Evolutionary conservation across 2,113 vertebrate species (phyloP), one percentile per base, ranked within the genome.

Genomic region (Amphiprion ocellaris): DNA sequence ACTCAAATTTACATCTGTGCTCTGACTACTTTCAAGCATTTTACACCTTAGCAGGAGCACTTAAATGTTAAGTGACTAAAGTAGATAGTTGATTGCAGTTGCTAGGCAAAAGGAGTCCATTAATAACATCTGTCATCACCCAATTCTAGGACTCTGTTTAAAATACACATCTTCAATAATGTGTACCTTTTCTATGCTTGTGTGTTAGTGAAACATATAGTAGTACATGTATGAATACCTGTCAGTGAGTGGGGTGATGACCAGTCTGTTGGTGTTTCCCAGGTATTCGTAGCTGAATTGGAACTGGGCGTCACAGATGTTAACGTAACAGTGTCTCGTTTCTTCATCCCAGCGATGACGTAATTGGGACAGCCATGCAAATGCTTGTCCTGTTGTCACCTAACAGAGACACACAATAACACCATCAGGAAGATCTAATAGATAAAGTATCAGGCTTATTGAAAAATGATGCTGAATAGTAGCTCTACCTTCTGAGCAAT

Each of bases 241-340:
- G 87, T 96, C 95, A 79, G 95, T 96, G 56, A 96, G 94, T 1
- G 95, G 95, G 11, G 95, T 96, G 79, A 96, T 95, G 84, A 97
- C 95, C 70, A 96, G 93, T 28, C 95, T 89, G 81, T 95, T 94
- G 1, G 94, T 96, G 87, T 96, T 96, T 6, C 95, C 95, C 54
- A 96, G 85, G 74, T 96, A 96, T 71, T 96, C 95, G 11, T 96
- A 96, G 60, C 94, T 95, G 76, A 95, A 96, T 83, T 94, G 95
- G 81, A 96, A 96, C 83, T 95, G 95, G 14, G 96, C 96, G 3
- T 96, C 96, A 82, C 95, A 96, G 85, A 96, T 96, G 76, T 96
- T 95, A 24, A 95, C 79, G 47, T 94, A 96, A 70, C 95, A 96
- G 56, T 96, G 94, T 50, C 72, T 92, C 16, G 82, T 93, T 19